Evolutionary conservation across 2,888 invertebrate species (phyloP), one percentile per base, ranked within the genome.

Genomic region (Pterostichus niger): DNA sequence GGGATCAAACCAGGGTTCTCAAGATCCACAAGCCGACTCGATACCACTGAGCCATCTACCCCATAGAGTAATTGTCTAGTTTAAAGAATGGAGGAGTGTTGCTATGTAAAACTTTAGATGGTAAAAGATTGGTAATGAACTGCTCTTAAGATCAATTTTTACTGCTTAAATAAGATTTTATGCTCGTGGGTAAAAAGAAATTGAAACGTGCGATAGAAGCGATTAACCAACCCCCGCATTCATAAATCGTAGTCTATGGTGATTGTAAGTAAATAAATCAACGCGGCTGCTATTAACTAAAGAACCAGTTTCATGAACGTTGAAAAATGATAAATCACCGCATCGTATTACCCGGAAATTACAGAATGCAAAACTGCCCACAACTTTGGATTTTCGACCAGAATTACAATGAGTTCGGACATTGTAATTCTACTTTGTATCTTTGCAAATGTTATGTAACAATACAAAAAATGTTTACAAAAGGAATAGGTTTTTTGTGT

Each of bases 231-330:
- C 64, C 35, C 61, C 13, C 64, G 33, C n/a, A 35, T 64, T 64
- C 35, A 64, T 35, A 64, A 64, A 64, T 64, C 33, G 64, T 13
- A 64, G 24, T 35, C 9, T 33, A 13, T 5, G 33, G 35, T 64
- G 64, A 64, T 64, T 64, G 33, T 33, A 59, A 64, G 64, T 35
- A 64, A 64, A 64, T 64, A 64, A 64, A 35, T 64, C 64, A 64
- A 35, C 33, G 33, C 35, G 11, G 31, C n/a, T 31, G 64, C 9
- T 64, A 33, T n/a, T 10, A 64, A 35, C 64, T 35, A n/a, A 33
- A 64, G 35, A 35, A 64, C n/a, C 33, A 13, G n/a, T 64, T 49
- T n/a, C 13, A 64, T 64, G 64, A 64, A 33, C 13, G 64, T 33
- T 64, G 64, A 35, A 64, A 35, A 64, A 64, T 64, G 33, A 64